These are phyloP conservation scores for Zaprionus ornatus DNA, from an alignment of 1,140 invertebrate genomes.

Conservation along the genomic window DNA sequence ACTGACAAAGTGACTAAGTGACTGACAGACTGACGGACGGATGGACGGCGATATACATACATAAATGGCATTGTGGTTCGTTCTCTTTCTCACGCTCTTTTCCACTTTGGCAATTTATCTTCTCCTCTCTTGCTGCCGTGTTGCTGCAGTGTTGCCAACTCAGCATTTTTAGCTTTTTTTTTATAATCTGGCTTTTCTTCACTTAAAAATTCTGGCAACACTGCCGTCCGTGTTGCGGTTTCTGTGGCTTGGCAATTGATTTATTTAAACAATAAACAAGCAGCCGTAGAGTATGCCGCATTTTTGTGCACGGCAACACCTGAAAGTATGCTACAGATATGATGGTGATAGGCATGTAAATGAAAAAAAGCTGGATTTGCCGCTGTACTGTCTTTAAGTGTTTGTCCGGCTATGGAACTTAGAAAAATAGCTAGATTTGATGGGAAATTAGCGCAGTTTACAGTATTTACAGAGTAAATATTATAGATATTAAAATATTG, in stretches of 20 bases:
- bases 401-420: too few relatives aligned
- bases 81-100: background rate
- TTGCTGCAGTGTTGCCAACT: too few relatives aligned
- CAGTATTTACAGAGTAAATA: background rate
- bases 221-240: conserved; percentile 25
- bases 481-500: too few relatives aligned
- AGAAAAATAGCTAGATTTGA: too few relatives aligned
- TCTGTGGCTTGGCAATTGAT: conserved; percentile 43
- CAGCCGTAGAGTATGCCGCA: conserved; percentile 21
- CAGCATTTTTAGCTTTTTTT: background rate
- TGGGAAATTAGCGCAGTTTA: background rate
- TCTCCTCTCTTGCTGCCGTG: background rate
- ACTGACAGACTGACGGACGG: conserved; percentile 55
- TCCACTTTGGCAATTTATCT: background rate
- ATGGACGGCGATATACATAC: conserved; percentile 21
- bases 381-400: too few relatives aligned
- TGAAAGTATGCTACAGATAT: conserved; percentile 22
- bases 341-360: background rate
- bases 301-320: conserved; percentile 12
- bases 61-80: conserved; percentile 26
- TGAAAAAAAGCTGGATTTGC: too few relatives aligned
- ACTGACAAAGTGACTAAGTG: conserved; percentile 47
- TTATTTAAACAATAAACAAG: conserved; percentile 43
- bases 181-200: background rate
- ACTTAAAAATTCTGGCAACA: too few relatives aligned